phyloP scores from a whole-genome alignment of 2,113 vertebrate species.

The Falcunculus frontatus region DNA sequence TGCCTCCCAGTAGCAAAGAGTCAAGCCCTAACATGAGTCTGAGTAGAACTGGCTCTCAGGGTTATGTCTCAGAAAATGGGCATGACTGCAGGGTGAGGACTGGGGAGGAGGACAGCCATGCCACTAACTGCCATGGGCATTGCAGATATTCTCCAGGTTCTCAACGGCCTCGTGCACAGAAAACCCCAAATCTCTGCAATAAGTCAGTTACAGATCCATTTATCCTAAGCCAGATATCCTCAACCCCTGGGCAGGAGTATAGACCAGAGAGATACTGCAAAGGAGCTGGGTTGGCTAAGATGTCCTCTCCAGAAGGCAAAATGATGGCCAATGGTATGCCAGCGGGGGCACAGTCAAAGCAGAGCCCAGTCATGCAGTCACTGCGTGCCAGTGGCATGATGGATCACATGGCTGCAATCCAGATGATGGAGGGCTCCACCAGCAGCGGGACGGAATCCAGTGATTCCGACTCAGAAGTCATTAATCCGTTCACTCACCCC shows the following conservation, averaged over 20 bases:
- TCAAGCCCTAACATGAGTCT: slow-evolving; percentile 74
- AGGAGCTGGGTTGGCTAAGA: slow-evolving; percentile 46
- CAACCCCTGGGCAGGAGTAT: slow-evolving; percentile 44
- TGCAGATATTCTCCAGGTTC: slow-evolving; percentile 68
- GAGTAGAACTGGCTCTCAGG: slow-evolving; percentile 71
- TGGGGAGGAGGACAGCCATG: slow-evolving; percentile 50
- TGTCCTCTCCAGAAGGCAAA: slow-evolving; percentile 75
- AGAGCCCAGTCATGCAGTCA: slow-evolving; percentile 41
- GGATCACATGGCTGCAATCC: slow-evolving; percentile 70
- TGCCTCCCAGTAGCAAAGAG: slow-evolving; percentile 72
- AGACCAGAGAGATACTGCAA: slow-evolving; percentile 63
- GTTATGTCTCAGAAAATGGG: slow-evolving; percentile 80
- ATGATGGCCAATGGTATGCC: slow-evolving; percentile 80
- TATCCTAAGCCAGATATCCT: slow-evolving; percentile 75
- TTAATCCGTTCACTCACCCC: slow-evolving; percentile 69
- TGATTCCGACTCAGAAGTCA: slow-evolving; percentile 83
- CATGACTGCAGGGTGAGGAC: slow-evolving; percentile 33
- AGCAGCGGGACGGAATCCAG: slow-evolving; percentile 90
- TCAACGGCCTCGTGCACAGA: slow-evolving; percentile 63
- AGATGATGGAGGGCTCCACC: slow-evolving; percentile 81
- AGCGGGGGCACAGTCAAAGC: slow-evolving; percentile 54
- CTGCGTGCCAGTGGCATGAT: neutral
- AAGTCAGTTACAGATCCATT: slow-evolving; percentile 81
- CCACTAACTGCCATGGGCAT: neutral
- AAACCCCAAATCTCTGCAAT: slow-evolving; percentile 61